phyloP scores from a whole-genome alignment of 2,113 vertebrate species.

The Actenoides hombroni region DNA sequence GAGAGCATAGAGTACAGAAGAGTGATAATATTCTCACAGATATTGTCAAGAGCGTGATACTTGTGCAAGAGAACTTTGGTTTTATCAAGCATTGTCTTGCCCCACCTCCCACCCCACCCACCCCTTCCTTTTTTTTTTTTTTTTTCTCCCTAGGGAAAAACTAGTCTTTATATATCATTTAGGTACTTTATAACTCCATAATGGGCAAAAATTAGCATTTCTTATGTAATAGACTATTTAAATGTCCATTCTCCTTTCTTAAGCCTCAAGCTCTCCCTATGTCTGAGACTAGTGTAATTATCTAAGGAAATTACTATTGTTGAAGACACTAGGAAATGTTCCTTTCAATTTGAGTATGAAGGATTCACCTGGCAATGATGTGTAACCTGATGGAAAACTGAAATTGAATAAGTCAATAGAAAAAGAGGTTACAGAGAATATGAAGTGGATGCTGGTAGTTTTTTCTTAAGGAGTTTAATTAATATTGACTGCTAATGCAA shows the following conservation, averaged over 20 bases:
- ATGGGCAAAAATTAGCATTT: background rate
- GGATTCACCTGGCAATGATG: background rate
- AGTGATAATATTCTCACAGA: accelerated
- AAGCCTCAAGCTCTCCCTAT: background rate
- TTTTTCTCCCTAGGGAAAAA: background rate
- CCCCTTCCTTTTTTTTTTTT: too few species aligned
- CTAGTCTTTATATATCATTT: background rate
- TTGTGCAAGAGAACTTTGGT: background rate
- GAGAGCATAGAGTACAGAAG: background rate
- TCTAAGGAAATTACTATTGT: background rate
- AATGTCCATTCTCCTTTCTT: background rate
- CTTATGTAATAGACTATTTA: background rate
- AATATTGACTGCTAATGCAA: background rate
- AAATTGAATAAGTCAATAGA: background rate
- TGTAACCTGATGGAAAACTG: background rate
- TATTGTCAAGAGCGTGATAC: background rate
- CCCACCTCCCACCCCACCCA: too few species aligned
- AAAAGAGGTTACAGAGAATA: background rate
- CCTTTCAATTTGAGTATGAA: background rate
- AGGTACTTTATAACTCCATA: background rate
- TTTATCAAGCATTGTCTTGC: background rate
- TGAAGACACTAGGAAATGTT: background rate
- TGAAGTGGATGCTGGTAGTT: background rate
- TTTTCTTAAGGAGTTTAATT: background rate
- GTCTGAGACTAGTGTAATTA: background rate